Conservation (phyloP, 2,797 vertebrate genomes). For the Vipera latastei region DNA sequence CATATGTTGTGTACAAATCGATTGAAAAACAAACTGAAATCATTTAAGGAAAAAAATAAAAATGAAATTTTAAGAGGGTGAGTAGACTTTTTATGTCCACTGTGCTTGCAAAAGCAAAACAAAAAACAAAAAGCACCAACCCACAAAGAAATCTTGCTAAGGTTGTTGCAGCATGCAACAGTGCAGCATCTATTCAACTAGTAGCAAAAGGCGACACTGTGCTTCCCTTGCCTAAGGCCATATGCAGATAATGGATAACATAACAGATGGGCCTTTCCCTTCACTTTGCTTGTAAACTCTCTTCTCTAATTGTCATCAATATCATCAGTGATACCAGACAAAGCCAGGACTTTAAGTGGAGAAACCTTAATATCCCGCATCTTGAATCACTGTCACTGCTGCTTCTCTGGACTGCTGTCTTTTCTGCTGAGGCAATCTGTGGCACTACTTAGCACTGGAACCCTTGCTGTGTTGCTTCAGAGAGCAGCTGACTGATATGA, state of each 20-base stretch:
- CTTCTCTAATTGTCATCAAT: constrained; percentile 62
- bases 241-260: constrained; percentile 57
- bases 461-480: constrained; percentile 17
- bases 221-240: constrained; percentile 59
- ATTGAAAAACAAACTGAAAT: background rate
- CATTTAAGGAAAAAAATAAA: background rate
- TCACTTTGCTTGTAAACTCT: constrained; percentile 59
- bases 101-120: background rate
- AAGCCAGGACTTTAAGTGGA: constrained; percentile 31
- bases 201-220: constrained; percentile 50
- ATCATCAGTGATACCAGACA: constrained; percentile 58
- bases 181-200: background rate
- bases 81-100: background rate
- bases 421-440: constrained; percentile 40
- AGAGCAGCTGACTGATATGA: constrained; percentile 46
- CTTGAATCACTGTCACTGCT: constrained; percentile 1
- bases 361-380: constrained; percentile 24
- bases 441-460: constrained; percentile 1
- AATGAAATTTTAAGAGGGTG: background rate
- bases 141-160: background rate
- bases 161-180: background rate
- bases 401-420: constrained; percentile 48
- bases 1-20: background rate
- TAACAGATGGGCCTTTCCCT: constrained; percentile 64
- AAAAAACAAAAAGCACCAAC: background rate